phyloP scores from a whole-genome alignment of 2,113 vertebrate genomes.

The Urocitellus parryii region DNA sequence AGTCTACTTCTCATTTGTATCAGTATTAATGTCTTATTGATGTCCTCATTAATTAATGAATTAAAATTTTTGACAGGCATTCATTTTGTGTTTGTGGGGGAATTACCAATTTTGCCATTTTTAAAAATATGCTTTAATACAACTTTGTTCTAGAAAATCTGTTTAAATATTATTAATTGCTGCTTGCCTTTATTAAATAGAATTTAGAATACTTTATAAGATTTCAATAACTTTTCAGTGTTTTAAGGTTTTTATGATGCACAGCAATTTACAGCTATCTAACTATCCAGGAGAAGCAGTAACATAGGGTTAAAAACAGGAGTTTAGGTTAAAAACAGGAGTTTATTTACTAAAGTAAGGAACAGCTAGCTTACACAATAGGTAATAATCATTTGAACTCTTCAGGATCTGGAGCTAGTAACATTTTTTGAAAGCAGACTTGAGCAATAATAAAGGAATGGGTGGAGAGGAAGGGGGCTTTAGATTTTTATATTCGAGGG shows the following conservation, averaged over 20 bases:
- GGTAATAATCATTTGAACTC: not conserved
- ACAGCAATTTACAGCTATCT: not conserved
- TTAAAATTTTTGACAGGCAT: not conserved
- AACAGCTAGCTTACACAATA: not conserved
- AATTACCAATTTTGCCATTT: constrained; percentile 23
- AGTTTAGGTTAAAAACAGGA: not conserved
- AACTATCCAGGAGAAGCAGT: not conserved
- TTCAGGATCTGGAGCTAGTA: not conserved
- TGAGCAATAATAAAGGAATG: not conserved
- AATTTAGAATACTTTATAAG: not conserved
- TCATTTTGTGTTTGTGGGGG: not conserved
- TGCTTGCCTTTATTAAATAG: not conserved
- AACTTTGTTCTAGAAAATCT: not conserved
- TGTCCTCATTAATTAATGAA: constrained; percentile 4
- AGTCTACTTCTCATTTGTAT: not conserved
- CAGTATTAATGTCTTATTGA: not conserved
- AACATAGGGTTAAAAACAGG: not conserved
- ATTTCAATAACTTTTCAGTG: not conserved
- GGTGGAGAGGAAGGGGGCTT: not conserved
- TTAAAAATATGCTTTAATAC: not conserved
- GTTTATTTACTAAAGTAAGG: not conserved
- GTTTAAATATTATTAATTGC: not conserved
- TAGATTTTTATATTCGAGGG: not conserved
- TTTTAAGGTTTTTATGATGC: not conserved
- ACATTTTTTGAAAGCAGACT: not conserved